Base-by-base conservation (phyloP, 2,113 vertebrate species). In the Telmatochromis sp. region DNA sequence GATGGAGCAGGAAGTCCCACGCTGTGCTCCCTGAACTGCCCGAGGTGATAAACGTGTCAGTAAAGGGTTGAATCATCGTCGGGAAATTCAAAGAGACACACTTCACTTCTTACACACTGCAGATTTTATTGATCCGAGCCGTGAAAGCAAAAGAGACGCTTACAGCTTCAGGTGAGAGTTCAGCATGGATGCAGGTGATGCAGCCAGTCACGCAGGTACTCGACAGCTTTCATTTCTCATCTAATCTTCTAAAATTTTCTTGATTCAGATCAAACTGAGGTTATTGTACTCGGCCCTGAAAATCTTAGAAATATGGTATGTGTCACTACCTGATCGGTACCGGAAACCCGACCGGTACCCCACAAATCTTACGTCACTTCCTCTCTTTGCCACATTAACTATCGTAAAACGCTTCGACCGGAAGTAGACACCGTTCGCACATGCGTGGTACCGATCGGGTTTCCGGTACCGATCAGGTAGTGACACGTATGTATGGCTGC, bases 391-490 rank as follows among this genome's bases (percentile, higher is more conserved):
- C 23, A 13, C 11, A 55, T 55, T 26, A 57, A 26, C 1, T 26
- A 26, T 57, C 7, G 7, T 2, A 57, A 57, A 26, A 57, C 0
- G 23, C 54, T 14, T 14, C 4, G 12, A 57, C 23, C 1, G 1
- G 0, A 0, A 57, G 54, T 26, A 5, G 23, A 57, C 23, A 26
- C 4, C 23, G 0, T 57, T 57, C 3, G 0, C 3, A 0, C 54
- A 57, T 55, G 54, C 1, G 4, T 3, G 12, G 54, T 55, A 26
- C 54, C 0, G 6, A 23, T 54, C 11, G 2, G 53, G 21, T 55
- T 55, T 55, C 53, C 6, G 21, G 53, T 55, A 13, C 11, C 0
- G 53, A 55, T 26, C 21, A 0, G 6, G 21, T 14, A 55, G 21
- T 3, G 54, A 26, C 21, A 7, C 21, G 53, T 55, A 28, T 57